Percentiles rank a stretch among this genome's conserved stretches.
These are phyloP conservation scores for Manacus vitellinus DNA, from an alignment of 2,113 vertebrate genomes.

Conservation along the genomic window DNA sequence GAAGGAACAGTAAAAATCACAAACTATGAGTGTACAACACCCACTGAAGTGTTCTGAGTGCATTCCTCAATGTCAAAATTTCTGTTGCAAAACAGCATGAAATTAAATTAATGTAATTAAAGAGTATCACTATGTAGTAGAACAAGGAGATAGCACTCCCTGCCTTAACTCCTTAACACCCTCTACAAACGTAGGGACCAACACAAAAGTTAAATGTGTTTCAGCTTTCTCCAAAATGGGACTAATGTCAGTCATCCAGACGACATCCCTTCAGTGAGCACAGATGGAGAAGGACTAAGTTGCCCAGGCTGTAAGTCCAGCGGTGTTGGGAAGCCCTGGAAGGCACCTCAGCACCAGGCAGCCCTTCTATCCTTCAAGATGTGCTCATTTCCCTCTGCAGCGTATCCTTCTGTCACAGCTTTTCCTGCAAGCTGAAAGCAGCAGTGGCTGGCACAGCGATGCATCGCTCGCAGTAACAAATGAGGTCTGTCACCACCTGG, in stretches of 20 bases:
- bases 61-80: background rate
- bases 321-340: background rate
- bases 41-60: background rate
- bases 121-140: background rate
- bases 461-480: background rate
- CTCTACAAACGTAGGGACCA: fast-evolving
- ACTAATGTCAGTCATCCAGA: background rate
- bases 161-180: background rate
- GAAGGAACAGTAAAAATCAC: background rate
- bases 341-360: background rate
- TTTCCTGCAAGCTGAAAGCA: background rate
- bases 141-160: background rate
- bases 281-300: background rate
- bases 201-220: background rate
- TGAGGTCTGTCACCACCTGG: background rate
- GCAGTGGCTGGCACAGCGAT: background rate
- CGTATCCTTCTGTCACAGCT: background rate
- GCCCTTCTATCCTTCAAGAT: fast-evolving
- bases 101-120: background rate
- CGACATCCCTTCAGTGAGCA: background rate
- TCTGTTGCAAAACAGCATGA: background rate
- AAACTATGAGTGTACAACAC: background rate
- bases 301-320: background rate
- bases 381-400: background rate
- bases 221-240: background rate